Base-by-base conservation (phyloP, 2,113 vertebrate genomes). In the Kryptolebias marmoratus region DNA sequence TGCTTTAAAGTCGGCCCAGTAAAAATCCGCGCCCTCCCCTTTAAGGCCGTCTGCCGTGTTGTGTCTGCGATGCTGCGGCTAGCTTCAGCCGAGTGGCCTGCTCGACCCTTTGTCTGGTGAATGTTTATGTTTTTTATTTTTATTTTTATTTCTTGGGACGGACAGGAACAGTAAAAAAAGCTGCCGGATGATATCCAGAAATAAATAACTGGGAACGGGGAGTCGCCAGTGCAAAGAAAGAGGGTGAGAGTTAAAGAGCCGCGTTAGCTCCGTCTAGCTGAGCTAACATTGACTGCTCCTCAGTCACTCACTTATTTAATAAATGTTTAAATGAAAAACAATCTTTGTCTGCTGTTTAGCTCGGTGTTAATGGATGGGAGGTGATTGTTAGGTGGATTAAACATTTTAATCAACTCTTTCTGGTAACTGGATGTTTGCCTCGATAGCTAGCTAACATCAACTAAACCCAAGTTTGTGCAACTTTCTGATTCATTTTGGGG, bases 191-290 rank as follows among this genome's bases (percentile, higher is more conserved):
- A 59, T 73, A 49, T 61, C 47, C 48, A 30, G 11, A 55, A 54
- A 49, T 15, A 61, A 42, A 4, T 66, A 71, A 75, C n/a, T 44
- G 61, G 44, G 78, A 42, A 28, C 80, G 65, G 44, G 75, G 39
- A 49, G 47, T 68, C 87, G 77, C 75, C 77, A 80, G 84, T 83
- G 87, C 72, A 58, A 55, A 87, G 83, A 88, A 74, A 77, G 61
- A 71, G 84, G 84, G 90, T 91, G 82, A 89, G 89, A 28, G 28
- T 1, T 11, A 50, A 54, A 32, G 58, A 79, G 53, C 36, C 39
- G 52, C 31, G 77, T 71, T 83, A 67, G 45, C 69, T 18, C 5
- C 10, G 49, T 81, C 84, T 83, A 81, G 75, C n/a, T 75, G 83
- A 81, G 86, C 83, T 77, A 61, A 36, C 36, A n/a, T 68, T 70